These are phyloP conservation scores for Drosophila rellima DNA, from an alignment of 2,888 invertebrate species.

Conservation along the genomic window DNA sequence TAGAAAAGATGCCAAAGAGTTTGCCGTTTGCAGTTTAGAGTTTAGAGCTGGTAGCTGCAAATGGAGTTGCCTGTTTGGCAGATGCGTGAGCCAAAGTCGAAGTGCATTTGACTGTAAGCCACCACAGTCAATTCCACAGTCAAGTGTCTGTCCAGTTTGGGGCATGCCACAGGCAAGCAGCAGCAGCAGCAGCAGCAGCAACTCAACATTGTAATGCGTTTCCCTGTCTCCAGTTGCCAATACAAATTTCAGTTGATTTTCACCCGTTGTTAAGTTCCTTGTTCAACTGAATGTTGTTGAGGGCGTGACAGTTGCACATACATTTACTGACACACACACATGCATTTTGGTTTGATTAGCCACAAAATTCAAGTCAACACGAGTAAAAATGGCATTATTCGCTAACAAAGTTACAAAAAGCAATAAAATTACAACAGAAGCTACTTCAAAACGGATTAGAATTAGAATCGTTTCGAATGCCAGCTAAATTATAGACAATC, in stretches of 20 bases:
- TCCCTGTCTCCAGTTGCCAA: constrained; percentile 48
- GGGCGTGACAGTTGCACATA: constrained; percentile 38
- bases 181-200: constrained; percentile 31
- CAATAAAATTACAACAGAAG: constrained; percentile 19
- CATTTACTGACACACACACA: neutral
- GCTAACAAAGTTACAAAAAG: constrained; percentile 45
- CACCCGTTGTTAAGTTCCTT: constrained; percentile 56
- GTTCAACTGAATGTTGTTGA: constrained; percentile 38
- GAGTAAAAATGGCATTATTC: constrained; percentile 15
- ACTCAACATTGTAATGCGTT: constrained; percentile 77
- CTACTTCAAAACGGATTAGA: constrained; percentile 28
- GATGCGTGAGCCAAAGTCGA: constrained; percentile 66
- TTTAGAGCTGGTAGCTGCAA: constrained; percentile 47
- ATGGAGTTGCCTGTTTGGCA: constrained; percentile 56
- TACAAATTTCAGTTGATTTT: constrained; percentile 61
- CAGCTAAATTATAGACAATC: constrained; percentile 21
- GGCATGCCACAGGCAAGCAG: constrained; percentile 33
- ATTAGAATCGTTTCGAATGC: constrained; percentile 25
- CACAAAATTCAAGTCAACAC: constrained; percentile 33
- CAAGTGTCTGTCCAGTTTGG: constrained; percentile 48
- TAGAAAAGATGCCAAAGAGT: constrained; percentile 77
- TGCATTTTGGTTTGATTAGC: constrained; percentile 45
- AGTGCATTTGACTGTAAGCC: constrained; percentile 69
- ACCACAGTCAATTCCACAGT: constrained; percentile 52
- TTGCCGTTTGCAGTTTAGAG: constrained; percentile 13